Evolutionary conservation across 2,113 vertebrate species (phyloP).

Genomic region (Nothoprocta perdicaria): DNA sequence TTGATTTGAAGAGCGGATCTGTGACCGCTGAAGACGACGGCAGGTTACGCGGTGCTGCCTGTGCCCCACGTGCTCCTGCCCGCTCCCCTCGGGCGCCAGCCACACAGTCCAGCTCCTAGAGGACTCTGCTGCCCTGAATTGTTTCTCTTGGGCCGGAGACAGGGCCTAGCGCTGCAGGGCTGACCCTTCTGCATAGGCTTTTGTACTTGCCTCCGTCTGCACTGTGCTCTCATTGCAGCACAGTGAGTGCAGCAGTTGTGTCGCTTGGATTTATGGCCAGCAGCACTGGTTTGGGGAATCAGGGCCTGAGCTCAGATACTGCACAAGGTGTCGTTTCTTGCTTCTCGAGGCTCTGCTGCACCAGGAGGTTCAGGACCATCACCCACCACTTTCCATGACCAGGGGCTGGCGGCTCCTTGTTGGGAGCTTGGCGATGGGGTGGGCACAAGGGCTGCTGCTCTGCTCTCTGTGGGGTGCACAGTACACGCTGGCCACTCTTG

Average conservation of each 20-base stretch:
- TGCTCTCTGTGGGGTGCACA: neutral
- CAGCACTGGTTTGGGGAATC: neutral
- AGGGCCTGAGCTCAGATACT: neutral
- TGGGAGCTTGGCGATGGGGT: neutral
- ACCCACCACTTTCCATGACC: fast-evolving
- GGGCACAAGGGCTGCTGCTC: neutral
- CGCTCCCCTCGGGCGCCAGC: too few species aligned
- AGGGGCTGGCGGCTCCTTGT: neutral
- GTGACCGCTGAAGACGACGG: neutral
- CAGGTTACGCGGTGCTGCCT: too few species aligned
- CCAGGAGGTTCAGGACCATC: neutral
- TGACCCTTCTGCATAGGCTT: neutral
- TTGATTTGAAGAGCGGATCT: slow-evolving; percentile 67
- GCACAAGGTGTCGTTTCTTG: neutral
- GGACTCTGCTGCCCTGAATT: neutral
- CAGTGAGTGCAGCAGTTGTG: fast-evolving
- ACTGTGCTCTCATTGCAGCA: fast-evolving
- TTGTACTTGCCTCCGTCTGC: neutral
- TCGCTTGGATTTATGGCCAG: neutral
- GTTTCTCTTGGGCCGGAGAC: neutral
- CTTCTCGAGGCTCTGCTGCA: neutral
- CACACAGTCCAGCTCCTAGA: neutral
- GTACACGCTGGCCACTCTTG: fast-evolving
- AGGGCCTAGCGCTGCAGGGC: neutral
- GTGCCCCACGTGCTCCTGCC: too few species aligned